Percentiles rank a stretch among this genome's conserved stretches.
These are phyloP conservation scores for Bruchidius siliquastri DNA, from an alignment of 2,888 invertebrate species.

Conservation along the genomic window DNA sequence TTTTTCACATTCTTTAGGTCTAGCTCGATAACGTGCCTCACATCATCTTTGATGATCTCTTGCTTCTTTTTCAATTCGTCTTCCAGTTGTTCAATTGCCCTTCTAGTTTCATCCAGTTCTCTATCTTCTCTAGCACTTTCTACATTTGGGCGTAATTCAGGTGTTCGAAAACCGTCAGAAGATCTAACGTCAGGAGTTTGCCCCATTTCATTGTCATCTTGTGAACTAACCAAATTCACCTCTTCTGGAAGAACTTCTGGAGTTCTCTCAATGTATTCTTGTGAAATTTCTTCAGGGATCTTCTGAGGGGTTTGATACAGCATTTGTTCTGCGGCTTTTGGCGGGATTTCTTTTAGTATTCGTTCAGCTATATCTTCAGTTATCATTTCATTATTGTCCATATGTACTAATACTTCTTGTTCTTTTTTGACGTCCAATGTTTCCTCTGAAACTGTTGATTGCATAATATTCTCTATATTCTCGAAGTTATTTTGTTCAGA, in stretches of 20 bases:
- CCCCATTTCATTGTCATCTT: neutral
- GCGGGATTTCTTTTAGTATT: neutral
- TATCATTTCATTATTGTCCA: neutral
- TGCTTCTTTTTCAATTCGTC: conserved; percentile 10
- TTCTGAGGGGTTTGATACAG: neutral
- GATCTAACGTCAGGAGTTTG: neutral
- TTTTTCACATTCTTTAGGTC: neutral
- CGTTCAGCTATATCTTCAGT: neutral
- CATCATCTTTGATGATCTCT: neutral
- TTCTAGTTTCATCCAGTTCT: conserved; percentile 11
- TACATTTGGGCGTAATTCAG: conserved; percentile 1
- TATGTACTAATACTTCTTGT: neutral
- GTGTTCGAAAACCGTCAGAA: neutral
- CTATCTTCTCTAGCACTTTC: conserved; percentile 5
- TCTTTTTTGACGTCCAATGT: neutral
- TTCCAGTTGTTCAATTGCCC: conserved; percentile 12
- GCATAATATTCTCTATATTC: neutral
- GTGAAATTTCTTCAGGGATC: neutral
- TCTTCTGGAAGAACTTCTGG: neutral
- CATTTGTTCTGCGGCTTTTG: neutral
- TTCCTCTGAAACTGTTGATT: neutral
- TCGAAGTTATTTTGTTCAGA: neutral
- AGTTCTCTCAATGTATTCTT: neutral
- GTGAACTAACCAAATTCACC: neutral
- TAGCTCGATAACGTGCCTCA: neutral